Evolutionary conservation across 2,888 invertebrate species (phyloP).

Genomic region (Colletes collaris): DNA sequence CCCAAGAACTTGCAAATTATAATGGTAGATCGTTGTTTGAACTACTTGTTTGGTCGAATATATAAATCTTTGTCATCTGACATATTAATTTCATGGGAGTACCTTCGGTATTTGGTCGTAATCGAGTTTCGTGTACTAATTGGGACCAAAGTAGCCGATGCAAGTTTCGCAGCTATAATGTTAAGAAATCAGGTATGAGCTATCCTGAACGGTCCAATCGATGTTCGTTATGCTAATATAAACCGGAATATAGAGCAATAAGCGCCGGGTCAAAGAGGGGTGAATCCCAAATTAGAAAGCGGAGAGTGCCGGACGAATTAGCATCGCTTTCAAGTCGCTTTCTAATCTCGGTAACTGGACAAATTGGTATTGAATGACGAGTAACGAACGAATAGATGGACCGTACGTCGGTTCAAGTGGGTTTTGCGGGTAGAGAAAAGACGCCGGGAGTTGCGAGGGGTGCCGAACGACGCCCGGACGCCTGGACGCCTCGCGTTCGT

Average conservation of each 20-base stretch:
- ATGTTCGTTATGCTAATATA: constrained; percentile 62
- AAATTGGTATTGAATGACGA: constrained; percentile 75
- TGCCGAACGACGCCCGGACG: constrained; percentile 28
- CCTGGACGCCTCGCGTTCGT: constrained; percentile 32
- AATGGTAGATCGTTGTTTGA: too few species aligned
- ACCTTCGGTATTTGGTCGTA: too few species aligned
- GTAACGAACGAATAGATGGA: constrained; percentile 71
- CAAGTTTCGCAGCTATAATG: neutral
- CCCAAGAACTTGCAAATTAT: too few species aligned
- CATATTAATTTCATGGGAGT: too few species aligned
- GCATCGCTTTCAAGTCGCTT: constrained; percentile 78
- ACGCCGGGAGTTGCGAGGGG: constrained; percentile 43
- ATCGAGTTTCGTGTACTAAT: too few species aligned
- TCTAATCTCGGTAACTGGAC: constrained; percentile 76
- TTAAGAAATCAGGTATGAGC: constrained; percentile 22
- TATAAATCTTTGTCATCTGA: too few species aligned
- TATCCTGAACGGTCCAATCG: constrained; percentile 20
- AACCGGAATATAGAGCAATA: constrained; percentile 64
- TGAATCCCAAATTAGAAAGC: constrained; percentile 73
- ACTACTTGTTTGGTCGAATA: too few species aligned
- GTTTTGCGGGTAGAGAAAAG: constrained; percentile 63
- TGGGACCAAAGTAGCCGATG: too few species aligned
- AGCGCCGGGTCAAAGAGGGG: constrained; percentile 62
- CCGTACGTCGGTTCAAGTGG: constrained; percentile 57
- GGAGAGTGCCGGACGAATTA: constrained; percentile 67